These are phyloP conservation scores for Timema podura DNA, from an alignment of 2,888 invertebrate genomes.

Conservation along the genomic window DNA sequence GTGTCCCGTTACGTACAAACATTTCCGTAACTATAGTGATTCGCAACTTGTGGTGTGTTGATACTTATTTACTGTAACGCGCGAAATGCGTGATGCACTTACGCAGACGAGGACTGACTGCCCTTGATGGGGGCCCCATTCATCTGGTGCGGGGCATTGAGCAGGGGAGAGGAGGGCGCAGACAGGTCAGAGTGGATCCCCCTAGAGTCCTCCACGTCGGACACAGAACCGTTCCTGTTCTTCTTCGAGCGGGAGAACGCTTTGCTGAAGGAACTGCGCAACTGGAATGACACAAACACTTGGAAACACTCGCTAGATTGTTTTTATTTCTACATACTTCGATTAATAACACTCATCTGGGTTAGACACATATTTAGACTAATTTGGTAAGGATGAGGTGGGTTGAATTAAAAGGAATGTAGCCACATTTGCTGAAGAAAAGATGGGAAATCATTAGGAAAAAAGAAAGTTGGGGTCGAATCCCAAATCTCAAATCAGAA, in stretches of 20 bases:
- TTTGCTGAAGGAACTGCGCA: conserved; percentile 95
- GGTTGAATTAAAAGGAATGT: too few species aligned
- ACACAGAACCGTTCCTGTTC: conserved; percentile 46
- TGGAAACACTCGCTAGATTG: too few species aligned
- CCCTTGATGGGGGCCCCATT: conserved; percentile 38
- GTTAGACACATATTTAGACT: neutral
- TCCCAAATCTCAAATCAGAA: too few species aligned
- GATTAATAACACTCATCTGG: neutral
- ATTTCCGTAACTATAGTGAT: too few species aligned
- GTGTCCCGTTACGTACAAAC: too few species aligned
- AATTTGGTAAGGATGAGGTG: too few species aligned
- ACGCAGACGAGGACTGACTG: conserved; percentile 49
- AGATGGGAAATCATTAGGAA: too few species aligned
- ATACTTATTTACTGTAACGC: too few species aligned
- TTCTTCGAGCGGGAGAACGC: conserved; percentile 85
- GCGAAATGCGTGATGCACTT: conserved; percentile 38
- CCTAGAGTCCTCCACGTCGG: conserved; percentile 49
- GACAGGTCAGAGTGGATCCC: conserved; percentile 46
- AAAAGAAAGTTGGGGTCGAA: too few species aligned
- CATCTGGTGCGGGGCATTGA: conserved; percentile 42
- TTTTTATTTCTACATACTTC: neutral
- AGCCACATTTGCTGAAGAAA: too few species aligned
- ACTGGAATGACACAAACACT: conserved; percentile 46
- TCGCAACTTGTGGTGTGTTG: too few species aligned
- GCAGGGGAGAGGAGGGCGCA: conserved; percentile 52